Evolutionary conservation across 2,113 vertebrate species (phyloP), one percentile per base, ranked within the genome.

Genomic region (Ciconia boyciana): DNA sequence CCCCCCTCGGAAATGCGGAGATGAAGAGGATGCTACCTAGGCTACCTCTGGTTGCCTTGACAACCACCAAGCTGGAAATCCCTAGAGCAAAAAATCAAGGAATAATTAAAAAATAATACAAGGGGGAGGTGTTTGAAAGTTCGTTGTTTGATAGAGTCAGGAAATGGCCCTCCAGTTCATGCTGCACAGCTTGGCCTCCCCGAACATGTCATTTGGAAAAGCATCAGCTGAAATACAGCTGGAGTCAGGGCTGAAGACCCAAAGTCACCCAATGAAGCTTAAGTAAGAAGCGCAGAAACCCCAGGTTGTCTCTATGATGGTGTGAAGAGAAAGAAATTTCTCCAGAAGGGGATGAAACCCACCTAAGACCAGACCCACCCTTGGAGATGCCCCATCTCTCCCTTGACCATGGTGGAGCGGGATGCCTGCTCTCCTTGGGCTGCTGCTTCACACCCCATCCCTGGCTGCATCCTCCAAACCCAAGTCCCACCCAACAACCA

Each of bases 1-100:
- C 13, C 22, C 34, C 11, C 7, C 11, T 54, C 0, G 1, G 28
- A 51, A 78, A 82, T 14, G 36, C 0, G 0, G 26, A 83, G 58
- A 78, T 76, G 79, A 86, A 90, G 39, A 80, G 61, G 62, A 80
- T 88, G 83, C 75, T 90, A 78, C 78, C 41, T 61, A 55, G 39
- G 62, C 76, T 94, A 62, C 66, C 52, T 92, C 44, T 2, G 0
- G 66, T 93, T 95, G 43, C 62, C 89, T 25, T 46, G 55, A 16
- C n/a, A 96, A 96, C 66, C 55, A 82, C 46, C n/a, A 68, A 55
- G 71, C 10, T 5, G 4, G 86, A 92, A 88, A 83, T 92, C 52
- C 62, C 89, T 60, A 19, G 7, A 60, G 75, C 26, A 55, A 71
- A 90, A 94, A 83, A 72, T 74, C 58, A 89, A 76, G 61, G 43